phyloP scores from a whole-genome alignment of 1,140 invertebrate species.

The Drosophila navojoa region DNA sequence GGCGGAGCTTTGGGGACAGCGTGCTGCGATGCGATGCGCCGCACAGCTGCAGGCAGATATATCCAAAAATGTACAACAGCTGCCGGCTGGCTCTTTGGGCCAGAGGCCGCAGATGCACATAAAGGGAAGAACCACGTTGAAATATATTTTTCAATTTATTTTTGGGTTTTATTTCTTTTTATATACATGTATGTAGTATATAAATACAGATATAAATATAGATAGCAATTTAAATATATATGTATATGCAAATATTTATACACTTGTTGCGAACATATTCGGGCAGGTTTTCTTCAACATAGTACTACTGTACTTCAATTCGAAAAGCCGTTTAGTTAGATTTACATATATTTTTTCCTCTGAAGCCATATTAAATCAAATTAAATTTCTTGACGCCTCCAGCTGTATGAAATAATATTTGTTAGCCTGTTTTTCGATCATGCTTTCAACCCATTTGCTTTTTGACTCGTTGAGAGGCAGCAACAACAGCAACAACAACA shows the following conservation, averaged over 20 bases:
- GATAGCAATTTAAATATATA: neutral
- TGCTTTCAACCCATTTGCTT: slow-evolving; percentile 25
- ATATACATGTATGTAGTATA: neutral
- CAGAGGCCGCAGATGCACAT: slow-evolving; percentile 12
- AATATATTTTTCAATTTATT: slow-evolving; percentile 48
- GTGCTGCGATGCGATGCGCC: slow-evolving; percentile 15
- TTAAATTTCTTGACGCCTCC: neutral
- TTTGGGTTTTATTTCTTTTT: slow-evolving; percentile 9
- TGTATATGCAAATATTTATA: slow-evolving; percentile 1
- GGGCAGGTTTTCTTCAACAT: neutral
- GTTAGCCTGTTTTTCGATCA: neutral
- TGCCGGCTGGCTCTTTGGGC: slow-evolving; percentile 46
- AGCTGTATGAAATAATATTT: neutral
- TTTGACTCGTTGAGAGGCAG: slow-evolving; percentile 22
- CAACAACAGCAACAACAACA: too few relatives aligned
- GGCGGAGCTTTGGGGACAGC: slow-evolving; percentile 8
- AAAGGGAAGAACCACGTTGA: slow-evolving; percentile 39
- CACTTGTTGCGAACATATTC: neutral
- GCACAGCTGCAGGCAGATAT: slow-evolving; percentile 73
- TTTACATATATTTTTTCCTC: neutral
- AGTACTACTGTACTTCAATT: neutral
- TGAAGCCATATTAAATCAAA: neutral
- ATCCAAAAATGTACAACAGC: slow-evolving; percentile 66
- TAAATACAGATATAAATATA: slow-evolving; percentile 3
- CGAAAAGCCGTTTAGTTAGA: neutral